Percentiles rank a stretch among this genome's conserved stretches.
Conservation (phyloP, 2,113 vertebrate genomes). For the Catharus minimus region DNA sequence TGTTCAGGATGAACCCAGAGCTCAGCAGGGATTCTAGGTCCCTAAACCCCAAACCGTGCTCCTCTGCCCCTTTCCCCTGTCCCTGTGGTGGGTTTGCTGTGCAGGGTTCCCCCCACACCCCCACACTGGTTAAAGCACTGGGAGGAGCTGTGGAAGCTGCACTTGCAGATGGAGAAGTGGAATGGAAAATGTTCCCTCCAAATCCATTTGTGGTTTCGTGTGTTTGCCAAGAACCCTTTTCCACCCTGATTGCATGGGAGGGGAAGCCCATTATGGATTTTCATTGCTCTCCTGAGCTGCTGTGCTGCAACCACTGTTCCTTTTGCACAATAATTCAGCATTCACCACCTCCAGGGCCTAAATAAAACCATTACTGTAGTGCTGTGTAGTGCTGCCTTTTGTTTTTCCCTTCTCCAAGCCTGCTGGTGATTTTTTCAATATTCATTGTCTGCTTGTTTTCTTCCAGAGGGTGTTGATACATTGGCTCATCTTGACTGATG, state of each 20-base stretch:
- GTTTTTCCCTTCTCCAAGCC: neutral
- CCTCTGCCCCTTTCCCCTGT: neutral
- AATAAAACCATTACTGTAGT: neutral
- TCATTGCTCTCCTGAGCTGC: slow-evolving; percentile 27
- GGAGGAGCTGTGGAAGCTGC: neutral
- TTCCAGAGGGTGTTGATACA: slow-evolving; percentile 14
- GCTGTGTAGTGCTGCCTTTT: neutral
- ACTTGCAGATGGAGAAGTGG: neutral
- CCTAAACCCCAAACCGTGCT: neutral
- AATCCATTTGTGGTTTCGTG: neutral
- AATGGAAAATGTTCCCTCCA: slow-evolving; percentile 17
- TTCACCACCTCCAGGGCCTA: neutral
- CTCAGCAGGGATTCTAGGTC: neutral
- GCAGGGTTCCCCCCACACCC: neutral
- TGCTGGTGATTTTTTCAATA: slow-evolving; percentile 1
- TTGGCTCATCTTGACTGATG: slow-evolving; percentile 65
- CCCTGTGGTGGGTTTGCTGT: neutral
- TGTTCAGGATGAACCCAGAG: neutral
- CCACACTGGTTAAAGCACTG: accelerated
- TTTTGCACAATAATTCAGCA: neutral
- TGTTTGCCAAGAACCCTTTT: neutral
- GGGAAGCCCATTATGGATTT: slow-evolving; percentile 43
- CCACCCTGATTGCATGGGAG: neutral
- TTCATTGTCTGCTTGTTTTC: slow-evolving; percentile 22
- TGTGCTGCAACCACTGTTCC: slow-evolving; percentile 1